Percentiles rank a stretch among this genome's conserved stretches.
Evolutionary conservation across 2,888 invertebrate species (phyloP).

Genomic region (Omphaloscelis lunosa): DNA sequence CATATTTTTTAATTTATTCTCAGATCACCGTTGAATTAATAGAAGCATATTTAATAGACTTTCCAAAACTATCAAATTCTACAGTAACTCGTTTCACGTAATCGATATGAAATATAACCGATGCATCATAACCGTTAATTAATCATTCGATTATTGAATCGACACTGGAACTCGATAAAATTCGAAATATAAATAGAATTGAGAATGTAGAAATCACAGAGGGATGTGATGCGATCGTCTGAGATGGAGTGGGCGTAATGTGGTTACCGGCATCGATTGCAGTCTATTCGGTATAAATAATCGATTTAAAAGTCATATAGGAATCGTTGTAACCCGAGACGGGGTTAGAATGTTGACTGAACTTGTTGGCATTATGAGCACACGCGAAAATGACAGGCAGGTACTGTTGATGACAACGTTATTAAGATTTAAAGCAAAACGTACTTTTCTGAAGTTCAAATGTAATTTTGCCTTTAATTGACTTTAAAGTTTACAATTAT

Average conservation of each 20-base stretch:
- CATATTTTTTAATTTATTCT: conserved; percentile 52
- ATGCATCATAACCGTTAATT: conserved; percentile 58
- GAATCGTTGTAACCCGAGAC: conserved; percentile 80
- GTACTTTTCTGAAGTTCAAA: not conserved
- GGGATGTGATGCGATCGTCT: conserved; percentile 75
- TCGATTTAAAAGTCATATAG: conserved; percentile 81
- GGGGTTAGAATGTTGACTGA: conserved; percentile 77
- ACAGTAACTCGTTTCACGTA: conserved; percentile 53
- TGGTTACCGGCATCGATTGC: conserved; percentile 78
- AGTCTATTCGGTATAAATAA: conserved; percentile 83
- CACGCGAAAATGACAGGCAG: conserved; percentile 81
- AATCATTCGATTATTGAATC: conserved; percentile 59
- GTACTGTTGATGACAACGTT: conserved; percentile 68
- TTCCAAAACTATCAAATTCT: conserved; percentile 65
- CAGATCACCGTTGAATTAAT: conserved; percentile 53
- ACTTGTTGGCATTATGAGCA: conserved; percentile 77
- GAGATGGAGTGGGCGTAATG: conserved; percentile 82
- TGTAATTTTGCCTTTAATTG: not conserved
- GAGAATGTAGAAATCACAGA: conserved; percentile 75
- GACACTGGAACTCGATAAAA: conserved; percentile 61
- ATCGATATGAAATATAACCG: conserved; percentile 63
- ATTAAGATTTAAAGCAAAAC: not conserved
- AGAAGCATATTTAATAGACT: conserved; percentile 59
- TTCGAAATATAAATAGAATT: conserved; percentile 72
- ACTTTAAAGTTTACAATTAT: conserved; percentile 10